Evolutionary conservation across 2,888 invertebrate species (phyloP), one percentile per base, ranked within the genome.

Genomic region (Cheilosia scutellata): DNA sequence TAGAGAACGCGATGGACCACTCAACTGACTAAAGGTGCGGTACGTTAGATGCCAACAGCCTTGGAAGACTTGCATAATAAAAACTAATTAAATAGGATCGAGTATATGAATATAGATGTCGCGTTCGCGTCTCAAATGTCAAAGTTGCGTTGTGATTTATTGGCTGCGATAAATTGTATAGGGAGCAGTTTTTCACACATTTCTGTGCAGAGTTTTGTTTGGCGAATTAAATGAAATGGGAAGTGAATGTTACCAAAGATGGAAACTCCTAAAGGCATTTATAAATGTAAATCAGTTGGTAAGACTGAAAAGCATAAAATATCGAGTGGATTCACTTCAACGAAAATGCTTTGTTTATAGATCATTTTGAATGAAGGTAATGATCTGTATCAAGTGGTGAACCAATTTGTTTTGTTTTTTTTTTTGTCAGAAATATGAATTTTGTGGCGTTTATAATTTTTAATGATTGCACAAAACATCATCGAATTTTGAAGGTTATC

Each of bases 1-100:
- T 66, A 47, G 37, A 66, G 71, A 66, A 82, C 77, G 71, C 77
- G 71, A 65, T 82, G 82, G 82, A 77, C 72, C 77, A 60, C 57
- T 27, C 25, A 11, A 11, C 37, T 55, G 51, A 62, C 42, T n/a
- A 31, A 5, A 68, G 78, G 55, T 74, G 83, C 68, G 63, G 66
- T 68, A 44, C 29, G 29, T 65, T 51, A 62, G 77, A 51, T 71
- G 55, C 60, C 27, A 78, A 62, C 40, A 78, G 62, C 83, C 83
- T 83, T 83, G 83, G 58, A 83, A 78, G 78, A 83, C 58, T 83
- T 78, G 78, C 78, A 74, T 78, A 83, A 83, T 37, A 31, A 62
- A 37, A 62, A 55, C 13, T 72, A 78, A 71, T 83, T 83, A 78
- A 83, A 78, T 77, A 68, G 55, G 47, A 74, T 57, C 75, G 37